Conservation (phyloP, 2,888 invertebrate species). For the Agrotis puta region DNA sequence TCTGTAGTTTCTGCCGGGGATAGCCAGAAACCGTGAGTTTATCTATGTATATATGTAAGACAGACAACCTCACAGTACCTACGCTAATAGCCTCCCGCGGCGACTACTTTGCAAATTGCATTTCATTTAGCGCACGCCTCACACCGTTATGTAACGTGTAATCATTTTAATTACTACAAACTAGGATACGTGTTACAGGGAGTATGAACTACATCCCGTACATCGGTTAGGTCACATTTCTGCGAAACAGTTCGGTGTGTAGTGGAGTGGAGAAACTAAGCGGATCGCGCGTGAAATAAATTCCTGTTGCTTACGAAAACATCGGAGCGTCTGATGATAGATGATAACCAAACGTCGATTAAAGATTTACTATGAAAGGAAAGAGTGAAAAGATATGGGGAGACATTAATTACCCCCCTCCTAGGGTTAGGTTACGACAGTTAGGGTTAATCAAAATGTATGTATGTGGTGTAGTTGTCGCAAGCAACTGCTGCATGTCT, state of each 20-base stretch:
- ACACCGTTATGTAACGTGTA: conserved; percentile 70
- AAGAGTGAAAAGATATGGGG: no score
- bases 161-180: conserved; percentile 70
- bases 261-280: conserved; percentile 21
- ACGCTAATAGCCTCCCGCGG: conserved; percentile 57
- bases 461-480: no score
- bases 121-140: conserved; percentile 58
- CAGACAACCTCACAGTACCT: conserved; percentile 1
- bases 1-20: no score
- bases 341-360: conserved; percentile 1
- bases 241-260: conserved; percentile 39
- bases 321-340: conserved; percentile 1
- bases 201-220: conserved; percentile 67
- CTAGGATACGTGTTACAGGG: conserved; percentile 61
- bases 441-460: no score
- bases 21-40: no score
- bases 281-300: conserved; percentile 5
- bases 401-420: no score
- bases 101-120: conserved; percentile 49
- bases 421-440: no score
- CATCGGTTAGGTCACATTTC: conserved; percentile 51
- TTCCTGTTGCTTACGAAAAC: conserved; percentile 20
- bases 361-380: neutral
- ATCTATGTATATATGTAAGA: no score
- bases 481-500: no score